These are phyloP conservation scores for Lymantria monacha DNA, from an alignment of 2,888 invertebrate genomes.

Conservation along the genomic window DNA sequence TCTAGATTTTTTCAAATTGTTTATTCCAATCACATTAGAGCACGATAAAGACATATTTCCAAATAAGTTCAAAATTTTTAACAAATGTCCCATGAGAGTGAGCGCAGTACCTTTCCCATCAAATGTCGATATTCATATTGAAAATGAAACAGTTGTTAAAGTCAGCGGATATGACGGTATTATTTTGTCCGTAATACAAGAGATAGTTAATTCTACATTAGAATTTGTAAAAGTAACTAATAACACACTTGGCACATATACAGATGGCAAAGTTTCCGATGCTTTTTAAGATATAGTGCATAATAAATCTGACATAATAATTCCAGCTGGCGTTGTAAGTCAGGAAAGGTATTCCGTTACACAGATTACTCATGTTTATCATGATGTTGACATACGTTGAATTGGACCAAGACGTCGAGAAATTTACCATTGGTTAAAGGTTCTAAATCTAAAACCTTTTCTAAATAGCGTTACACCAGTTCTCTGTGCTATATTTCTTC, in stretches of 20 bases:
- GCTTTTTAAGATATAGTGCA: too few species aligned
- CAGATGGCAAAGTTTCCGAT: too few species aligned
- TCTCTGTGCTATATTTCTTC: conserved; percentile 29
- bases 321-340: conserved; percentile 40
- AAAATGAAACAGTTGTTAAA: too few species aligned
- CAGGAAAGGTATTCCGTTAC: conserved; percentile 34
- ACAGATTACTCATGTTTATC: conserved; percentile 44
- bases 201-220: too few species aligned
- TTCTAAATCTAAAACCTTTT: conserved; percentile 50
- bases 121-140: too few species aligned
- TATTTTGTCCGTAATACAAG: too few species aligned
- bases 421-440: conserved; percentile 46
- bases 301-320: conserved; percentile 49
- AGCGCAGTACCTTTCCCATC: too few species aligned
- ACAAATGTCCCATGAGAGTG: too few species aligned
- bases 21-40: conserved; percentile 36
- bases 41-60: conserved; percentile 14
- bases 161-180: too few species aligned
- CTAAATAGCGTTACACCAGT: conserved; percentile 38
- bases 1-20: conserved; percentile 35
- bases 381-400: conserved; percentile 49
- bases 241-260: too few species aligned
- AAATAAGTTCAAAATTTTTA: too few species aligned
- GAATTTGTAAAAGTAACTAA: too few species aligned
- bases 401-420: conserved; percentile 46